These are phyloP conservation scores for Oscheius myriophilus DNA, from an alignment of 2,888 invertebrate species.

Conservation along the genomic window DNA sequence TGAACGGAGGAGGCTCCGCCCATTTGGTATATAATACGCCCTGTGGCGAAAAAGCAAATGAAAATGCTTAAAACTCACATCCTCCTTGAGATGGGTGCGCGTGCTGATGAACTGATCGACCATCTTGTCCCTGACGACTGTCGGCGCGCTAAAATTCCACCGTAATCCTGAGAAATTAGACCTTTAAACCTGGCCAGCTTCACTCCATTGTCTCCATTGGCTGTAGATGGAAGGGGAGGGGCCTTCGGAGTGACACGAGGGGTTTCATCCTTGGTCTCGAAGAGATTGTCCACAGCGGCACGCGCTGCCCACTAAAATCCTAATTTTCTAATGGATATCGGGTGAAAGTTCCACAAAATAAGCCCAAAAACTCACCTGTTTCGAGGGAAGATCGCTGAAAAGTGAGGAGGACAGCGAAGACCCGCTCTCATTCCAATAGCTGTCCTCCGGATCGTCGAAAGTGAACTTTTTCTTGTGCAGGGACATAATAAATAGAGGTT, in stretches of 20 bases:
- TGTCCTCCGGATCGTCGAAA: conserved; percentile 66
- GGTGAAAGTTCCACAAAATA: background rate
- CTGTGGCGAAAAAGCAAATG: too few relatives aligned
- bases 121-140: conserved; percentile 38
- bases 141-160: conserved; percentile 25
- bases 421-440: conserved; percentile 61
- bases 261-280: conserved; percentile 43
- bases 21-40: too few relatives aligned
- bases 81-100: background rate
- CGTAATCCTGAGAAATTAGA: background rate
- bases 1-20: too few relatives aligned
- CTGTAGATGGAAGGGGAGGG: background rate
- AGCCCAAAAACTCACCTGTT: conserved; percentile 42
- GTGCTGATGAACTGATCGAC: conserved; percentile 44
- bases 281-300: conserved; percentile 54
- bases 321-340: background rate
- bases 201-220: background rate
- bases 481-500: conserved; percentile 10
- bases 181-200: background rate
- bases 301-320: conserved; percentile 40
- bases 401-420: conserved; percentile 43
- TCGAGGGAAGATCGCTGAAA: conserved; percentile 58
- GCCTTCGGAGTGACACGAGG: background rate
- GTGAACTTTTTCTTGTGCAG: conserved; percentile 52
- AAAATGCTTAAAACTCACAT: too few relatives aligned